phyloP scores from a whole-genome alignment of 2,888 invertebrate genomes.

The Andrena bucephala region DNA sequence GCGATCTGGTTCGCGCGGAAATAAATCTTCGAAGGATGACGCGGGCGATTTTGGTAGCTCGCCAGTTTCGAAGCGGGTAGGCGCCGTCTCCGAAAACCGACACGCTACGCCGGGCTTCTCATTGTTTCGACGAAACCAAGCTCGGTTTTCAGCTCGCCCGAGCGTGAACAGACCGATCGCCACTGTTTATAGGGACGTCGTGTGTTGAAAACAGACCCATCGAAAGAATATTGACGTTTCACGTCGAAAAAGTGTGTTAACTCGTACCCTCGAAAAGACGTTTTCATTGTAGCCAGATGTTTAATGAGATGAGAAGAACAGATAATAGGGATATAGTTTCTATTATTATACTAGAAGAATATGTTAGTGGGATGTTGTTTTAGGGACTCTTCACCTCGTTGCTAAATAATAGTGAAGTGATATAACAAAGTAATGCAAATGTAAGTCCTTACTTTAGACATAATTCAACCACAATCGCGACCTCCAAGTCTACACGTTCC shows the following conservation, averaged over 20 bases:
- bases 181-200: constrained; percentile 43
- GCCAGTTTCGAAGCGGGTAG: constrained; percentile 38
- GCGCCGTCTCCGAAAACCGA: constrained; percentile 45
- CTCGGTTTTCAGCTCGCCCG: constrained; percentile 37
- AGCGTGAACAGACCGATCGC: constrained; percentile 52
- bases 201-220: constrained; percentile 12
- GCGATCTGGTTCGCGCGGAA: constrained; percentile 19
- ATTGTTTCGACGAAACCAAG: constrained; percentile 42
- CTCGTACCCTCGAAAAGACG: no score
- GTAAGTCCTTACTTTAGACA: no score
- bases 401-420: no score
- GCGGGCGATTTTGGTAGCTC: constrained; percentile 49
- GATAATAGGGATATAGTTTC: no score
- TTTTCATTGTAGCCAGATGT: no score
- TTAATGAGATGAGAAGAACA: no score
- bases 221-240: background rate
- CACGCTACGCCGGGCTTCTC: constrained; percentile 48
- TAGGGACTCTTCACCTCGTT: no score
- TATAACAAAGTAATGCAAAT: no score
- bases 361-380: no score
- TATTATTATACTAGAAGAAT: no score
- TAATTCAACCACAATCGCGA: no score
- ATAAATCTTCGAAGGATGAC: constrained; percentile 53
- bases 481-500: no score
- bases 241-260: background rate